Evolutionary conservation across 2,888 invertebrate species (phyloP).

Genomic region (Chorisops tibialis): DNA sequence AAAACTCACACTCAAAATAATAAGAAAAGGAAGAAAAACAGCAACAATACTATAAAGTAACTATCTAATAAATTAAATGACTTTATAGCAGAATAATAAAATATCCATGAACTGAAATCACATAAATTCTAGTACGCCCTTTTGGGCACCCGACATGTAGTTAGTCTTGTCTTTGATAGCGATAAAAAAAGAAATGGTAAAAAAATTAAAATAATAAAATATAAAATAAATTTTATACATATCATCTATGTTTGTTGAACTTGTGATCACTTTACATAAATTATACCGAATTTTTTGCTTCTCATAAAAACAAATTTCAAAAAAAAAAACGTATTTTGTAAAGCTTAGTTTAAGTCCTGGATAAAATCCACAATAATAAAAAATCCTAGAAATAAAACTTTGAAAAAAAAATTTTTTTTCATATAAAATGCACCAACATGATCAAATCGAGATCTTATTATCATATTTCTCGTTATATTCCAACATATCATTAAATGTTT

Average conservation of each 20-base stretch:
- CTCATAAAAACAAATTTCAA: neutral
- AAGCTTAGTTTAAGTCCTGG: neutral
- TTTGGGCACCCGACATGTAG: constrained; percentile 26
- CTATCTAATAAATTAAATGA: neutral
- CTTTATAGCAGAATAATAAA: neutral
- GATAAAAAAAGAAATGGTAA: constrained; percentile 1
- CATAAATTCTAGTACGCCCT: constrained; percentile 21
- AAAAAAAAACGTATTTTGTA: constrained; percentile 9
- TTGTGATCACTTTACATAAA: constrained; percentile 29
- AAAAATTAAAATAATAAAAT: too few relatives aligned
- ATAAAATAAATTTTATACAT: constrained; percentile 26
- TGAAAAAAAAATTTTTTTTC: neutral
- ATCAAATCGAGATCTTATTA: neutral
- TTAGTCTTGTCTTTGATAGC: constrained; percentile 30
- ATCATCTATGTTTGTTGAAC: constrained; percentile 28
- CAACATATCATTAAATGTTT: constrained; percentile 13
- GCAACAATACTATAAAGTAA: neutral
- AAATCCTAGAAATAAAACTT: neutral
- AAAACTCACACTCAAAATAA: too few relatives aligned
- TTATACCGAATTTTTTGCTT: constrained; percentile 9
- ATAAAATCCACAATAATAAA: neutral
- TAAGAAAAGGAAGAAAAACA: neutral
- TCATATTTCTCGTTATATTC: neutral
- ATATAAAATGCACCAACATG: too few relatives aligned
- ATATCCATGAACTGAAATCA: constrained; percentile 25